A percentile compares a stretch with the other conserved stretches of the same genome.
These are phyloP conservation scores for Gavia stellata DNA, from an alignment of 2,113 vertebrate genomes.

Conservation along the genomic window DNA sequence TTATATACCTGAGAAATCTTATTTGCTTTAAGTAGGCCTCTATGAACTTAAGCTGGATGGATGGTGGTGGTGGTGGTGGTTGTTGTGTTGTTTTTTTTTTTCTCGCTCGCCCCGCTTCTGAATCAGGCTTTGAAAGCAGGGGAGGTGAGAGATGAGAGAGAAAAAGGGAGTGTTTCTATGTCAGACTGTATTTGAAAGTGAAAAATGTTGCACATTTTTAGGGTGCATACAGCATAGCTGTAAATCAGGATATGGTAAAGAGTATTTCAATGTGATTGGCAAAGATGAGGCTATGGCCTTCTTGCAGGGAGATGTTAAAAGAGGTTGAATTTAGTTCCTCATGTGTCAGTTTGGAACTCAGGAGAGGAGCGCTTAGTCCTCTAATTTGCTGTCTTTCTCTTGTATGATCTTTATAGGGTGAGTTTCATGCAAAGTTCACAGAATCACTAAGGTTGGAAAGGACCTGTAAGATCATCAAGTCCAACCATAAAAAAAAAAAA, in stretches of 20 bases:
- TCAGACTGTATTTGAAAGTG: background rate
- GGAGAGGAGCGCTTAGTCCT: background rate
- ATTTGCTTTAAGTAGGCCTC: background rate
- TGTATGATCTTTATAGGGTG: background rate
- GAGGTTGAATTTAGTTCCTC: background rate
- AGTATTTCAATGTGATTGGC: background rate
- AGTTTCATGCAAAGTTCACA: background rate
- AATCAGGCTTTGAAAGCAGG: background rate
- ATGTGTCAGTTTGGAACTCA: background rate
- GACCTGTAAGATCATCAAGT: too few species aligned
- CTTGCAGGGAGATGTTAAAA: background rate
- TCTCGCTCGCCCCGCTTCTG: background rate
- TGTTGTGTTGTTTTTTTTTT: background rate
- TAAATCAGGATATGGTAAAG: background rate
- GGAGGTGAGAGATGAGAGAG: constrained; percentile 4
- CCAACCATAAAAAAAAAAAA: too few species aligned
- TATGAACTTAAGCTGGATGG: background rate
- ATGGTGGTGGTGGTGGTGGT: background rate
- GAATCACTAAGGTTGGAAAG: too few species aligned
- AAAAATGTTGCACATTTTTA: constrained; percentile 8
- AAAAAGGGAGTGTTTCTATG: background rate
- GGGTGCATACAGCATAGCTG: background rate
- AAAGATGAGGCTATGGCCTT: background rate
- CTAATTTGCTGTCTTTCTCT: background rate
- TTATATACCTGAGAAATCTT: background rate